These are phyloP conservation scores for Hormaphis cornu DNA, from an alignment of 1,140 invertebrate species.

Conservation along the genomic window DNA sequence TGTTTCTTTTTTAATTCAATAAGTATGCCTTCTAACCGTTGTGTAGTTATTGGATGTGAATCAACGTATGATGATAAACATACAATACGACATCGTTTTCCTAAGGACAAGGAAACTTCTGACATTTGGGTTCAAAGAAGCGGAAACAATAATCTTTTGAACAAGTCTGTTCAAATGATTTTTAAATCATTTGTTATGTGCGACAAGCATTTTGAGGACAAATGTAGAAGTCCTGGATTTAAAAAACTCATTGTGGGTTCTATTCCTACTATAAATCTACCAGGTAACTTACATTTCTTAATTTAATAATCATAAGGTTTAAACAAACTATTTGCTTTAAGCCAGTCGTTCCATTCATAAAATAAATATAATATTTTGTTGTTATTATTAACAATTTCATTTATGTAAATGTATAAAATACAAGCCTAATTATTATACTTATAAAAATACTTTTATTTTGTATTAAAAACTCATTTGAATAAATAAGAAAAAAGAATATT, in stretches of 20 bases:
- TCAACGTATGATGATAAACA: not conserved
- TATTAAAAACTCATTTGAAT: too few relatives aligned
- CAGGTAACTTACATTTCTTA: too few relatives aligned
- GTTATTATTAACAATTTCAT: too few relatives aligned
- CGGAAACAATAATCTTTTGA: not conserved
- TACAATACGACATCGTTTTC: not conserved
- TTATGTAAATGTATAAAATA: too few relatives aligned
- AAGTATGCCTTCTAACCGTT: not conserved
- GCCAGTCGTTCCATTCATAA: too few relatives aligned
- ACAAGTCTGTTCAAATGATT: not conserved
- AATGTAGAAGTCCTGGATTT: not conserved
- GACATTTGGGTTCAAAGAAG: not conserved
- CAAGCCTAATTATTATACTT: too few relatives aligned
- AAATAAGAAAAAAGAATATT: too few relatives aligned
- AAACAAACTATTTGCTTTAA: too few relatives aligned
- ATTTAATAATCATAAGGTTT: too few relatives aligned
- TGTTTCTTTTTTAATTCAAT: not conserved
- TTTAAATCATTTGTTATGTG: not conserved
- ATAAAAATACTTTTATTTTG: too few relatives aligned
- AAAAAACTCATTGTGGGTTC: not conserved
- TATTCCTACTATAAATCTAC: not conserved
- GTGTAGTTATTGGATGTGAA: not conserved
- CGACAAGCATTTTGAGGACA: not conserved
- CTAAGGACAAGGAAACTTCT: not conserved
- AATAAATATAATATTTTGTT: too few relatives aligned